A percentile compares a stretch with the other conserved stretches of the same genome.
phyloP scores from a whole-genome alignment of 1,140 invertebrate genomes.

The Venturia canescens region DNA sequence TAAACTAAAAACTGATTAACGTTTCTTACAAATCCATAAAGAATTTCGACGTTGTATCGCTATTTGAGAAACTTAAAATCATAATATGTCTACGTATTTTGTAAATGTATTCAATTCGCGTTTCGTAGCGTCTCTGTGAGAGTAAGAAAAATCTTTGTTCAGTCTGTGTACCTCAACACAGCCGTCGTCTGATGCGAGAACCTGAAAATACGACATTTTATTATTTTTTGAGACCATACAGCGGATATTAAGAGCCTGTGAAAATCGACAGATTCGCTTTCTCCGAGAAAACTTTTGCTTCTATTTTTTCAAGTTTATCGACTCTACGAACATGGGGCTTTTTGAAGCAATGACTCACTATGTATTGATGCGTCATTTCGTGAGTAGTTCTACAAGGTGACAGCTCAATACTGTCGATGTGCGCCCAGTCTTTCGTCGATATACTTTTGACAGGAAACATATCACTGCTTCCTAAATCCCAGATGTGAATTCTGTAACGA shows the following conservation, averaged over 20 bases:
- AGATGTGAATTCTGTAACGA: slow-evolving; percentile 76
- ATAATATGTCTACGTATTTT: slow-evolving; percentile 67
- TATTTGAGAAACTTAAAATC: slow-evolving; percentile 34
- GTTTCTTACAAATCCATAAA: neutral
- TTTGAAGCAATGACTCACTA: slow-evolving; percentile 60
- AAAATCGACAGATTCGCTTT: neutral
- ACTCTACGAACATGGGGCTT: neutral
- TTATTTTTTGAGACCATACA: neutral
- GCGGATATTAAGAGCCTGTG: neutral
- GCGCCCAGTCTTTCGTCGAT: slow-evolving; percentile 63
- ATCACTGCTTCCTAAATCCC: slow-evolving; percentile 78
- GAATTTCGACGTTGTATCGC: neutral
- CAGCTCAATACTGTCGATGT: slow-evolving; percentile 70
- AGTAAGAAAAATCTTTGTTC: slow-evolving; percentile 74
- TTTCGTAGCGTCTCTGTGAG: slow-evolving; percentile 71
- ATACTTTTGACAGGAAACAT: slow-evolving; percentile 69
- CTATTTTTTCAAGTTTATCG: neutral
- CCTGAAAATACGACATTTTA: slow-evolving; percentile 61
- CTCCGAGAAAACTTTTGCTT: neutral
- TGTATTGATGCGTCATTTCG: slow-evolving; percentile 71
- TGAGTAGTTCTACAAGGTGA: slow-evolving; percentile 68
- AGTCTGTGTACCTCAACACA: slow-evolving; percentile 74
- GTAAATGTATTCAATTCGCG: slow-evolving; percentile 72
- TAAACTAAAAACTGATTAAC: slow-evolving; percentile 1
- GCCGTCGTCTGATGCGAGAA: slow-evolving; percentile 72